Conservation (phyloP, 2,113 vertebrate species). For the Platysteira castanea region DNA sequence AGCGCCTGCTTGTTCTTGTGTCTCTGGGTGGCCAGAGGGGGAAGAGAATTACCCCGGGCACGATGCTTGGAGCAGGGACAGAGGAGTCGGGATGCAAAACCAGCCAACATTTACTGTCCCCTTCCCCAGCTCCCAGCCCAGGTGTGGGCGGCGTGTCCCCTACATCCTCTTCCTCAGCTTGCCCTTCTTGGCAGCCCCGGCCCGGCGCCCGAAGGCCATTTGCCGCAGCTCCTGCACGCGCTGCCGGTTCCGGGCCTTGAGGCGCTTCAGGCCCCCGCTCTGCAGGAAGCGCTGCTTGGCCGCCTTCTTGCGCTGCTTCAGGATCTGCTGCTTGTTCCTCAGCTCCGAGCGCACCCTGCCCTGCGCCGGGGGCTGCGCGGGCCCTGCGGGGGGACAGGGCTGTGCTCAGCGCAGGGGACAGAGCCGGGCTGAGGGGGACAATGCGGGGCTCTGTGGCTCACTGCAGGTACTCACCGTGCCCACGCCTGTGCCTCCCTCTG, state of each 20-base stretch:
- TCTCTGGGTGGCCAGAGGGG: fast-evolving
- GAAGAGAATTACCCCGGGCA: neutral
- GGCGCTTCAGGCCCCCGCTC: conserved; percentile 81
- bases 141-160: fast-evolving
- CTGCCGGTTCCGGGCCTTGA: conserved; percentile 73
- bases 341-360: conserved; percentile 80
- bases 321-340: conserved; percentile 86
- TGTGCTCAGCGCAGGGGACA: neutral
- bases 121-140: neutral
- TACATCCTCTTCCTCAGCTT: conserved; percentile 89
- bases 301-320: conserved; percentile 81
- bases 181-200: conserved; percentile 78
- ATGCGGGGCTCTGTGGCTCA: fast-evolving
- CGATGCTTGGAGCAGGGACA: fast-evolving
- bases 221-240: conserved; percentile 77
- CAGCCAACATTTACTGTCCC: neutral
- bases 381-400: neutral
- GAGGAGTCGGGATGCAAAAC: neutral
- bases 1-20: fast-evolving
- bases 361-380: neutral
- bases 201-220: conserved; percentile 83
- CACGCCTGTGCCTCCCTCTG: conserved; percentile 19
- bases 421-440: fast-evolving
- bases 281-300: conserved; percentile 90
- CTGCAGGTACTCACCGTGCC: conserved; percentile 42